Evolutionary conservation across 2,113 vertebrate genomes (phyloP).

Genomic region (Hystrix brachyura): DNA sequence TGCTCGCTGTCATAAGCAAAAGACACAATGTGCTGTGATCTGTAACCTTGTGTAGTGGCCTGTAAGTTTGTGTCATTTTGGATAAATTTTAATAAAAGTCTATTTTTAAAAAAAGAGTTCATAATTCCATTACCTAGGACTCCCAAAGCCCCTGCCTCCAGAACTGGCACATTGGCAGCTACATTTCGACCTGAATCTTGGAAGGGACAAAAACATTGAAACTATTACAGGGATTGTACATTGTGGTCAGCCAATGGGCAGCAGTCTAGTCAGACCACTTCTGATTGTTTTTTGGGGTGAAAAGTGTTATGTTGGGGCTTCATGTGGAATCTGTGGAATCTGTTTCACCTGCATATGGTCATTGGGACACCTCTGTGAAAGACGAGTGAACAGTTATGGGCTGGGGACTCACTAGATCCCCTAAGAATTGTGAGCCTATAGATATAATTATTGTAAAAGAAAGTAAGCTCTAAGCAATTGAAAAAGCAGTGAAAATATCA

Average conservation of each 20-base stretch:
- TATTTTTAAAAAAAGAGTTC: not conserved
- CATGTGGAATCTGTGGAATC: not conserved
- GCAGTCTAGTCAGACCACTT: not conserved
- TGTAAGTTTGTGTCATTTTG: no score
- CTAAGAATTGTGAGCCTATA: not conserved
- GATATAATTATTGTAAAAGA: not conserved
- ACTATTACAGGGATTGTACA: not conserved
- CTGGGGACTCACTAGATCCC: not conserved
- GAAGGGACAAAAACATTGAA: not conserved
- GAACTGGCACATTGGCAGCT: no score
- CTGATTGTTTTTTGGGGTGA: not conserved
- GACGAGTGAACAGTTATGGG: not conserved
- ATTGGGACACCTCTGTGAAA: not conserved
- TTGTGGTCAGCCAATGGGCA: not conserved
- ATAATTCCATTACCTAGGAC: no score
- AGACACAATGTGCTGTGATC: no score
- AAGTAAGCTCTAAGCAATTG: not conserved
- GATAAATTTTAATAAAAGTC: no score
- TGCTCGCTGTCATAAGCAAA: no score
- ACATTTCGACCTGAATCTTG: no score
- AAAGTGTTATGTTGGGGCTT: accelerated
- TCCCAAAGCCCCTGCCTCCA: no score
- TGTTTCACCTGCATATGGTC: not conserved
- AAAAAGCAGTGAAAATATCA: not conserved
- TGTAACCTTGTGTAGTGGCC: no score